Percentiles rank a stretch among this genome's conserved stretches.
These are phyloP conservation scores for Drosophila ambigua DNA, from an alignment of 1,140 invertebrate genomes.

Conservation along the genomic window DNA sequence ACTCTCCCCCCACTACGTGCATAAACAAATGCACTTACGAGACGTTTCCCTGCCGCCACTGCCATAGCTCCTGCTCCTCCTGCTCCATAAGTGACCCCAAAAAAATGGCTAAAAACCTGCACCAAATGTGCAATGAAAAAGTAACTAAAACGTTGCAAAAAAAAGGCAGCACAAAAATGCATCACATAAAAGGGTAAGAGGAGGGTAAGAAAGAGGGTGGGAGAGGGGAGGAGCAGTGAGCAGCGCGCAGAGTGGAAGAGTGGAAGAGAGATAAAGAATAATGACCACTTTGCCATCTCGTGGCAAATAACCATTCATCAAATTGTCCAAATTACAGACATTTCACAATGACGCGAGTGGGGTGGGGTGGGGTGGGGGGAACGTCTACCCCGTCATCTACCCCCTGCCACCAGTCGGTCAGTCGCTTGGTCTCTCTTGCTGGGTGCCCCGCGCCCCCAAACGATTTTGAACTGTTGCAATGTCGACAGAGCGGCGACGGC, in stretches of 20 bases:
- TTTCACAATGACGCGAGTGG: slow-evolving; percentile 80
- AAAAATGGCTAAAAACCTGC: slow-evolving; percentile 39
- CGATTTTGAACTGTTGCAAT: slow-evolving; percentile 49
- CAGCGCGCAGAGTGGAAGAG: slow-evolving; percentile 7
- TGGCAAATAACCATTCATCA: slow-evolving; percentile 84
- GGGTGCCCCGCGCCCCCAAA: background rate
- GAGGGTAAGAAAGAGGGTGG: too few relatives aligned
- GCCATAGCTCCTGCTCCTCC: too few relatives aligned
- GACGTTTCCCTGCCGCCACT: slow-evolving; percentile 1
- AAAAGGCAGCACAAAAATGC: slow-evolving; percentile 38
- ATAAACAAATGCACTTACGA: slow-evolving; percentile 8
- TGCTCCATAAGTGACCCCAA: slow-evolving; percentile 12
- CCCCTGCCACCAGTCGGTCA: background rate
- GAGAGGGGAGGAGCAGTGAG: slow-evolving; percentile 5
- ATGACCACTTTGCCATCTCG: slow-evolving; percentile 84
- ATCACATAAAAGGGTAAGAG: slow-evolving; percentile 1
- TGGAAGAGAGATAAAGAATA: slow-evolving; percentile 76
- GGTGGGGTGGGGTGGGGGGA: background rate
- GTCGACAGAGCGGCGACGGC: slow-evolving; percentile 50
- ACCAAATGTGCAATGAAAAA: slow-evolving; percentile 62
- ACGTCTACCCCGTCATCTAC: background rate
- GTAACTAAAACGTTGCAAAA: slow-evolving; percentile 67
- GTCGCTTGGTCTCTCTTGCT: background rate
- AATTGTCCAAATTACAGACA: slow-evolving; percentile 84
- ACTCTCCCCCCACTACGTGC: too few relatives aligned